A percentile compares a stretch with the other conserved stretches of the same genome.
Evolutionary conservation across 2,888 invertebrate genomes (phyloP).

Genomic region (Leptinotarsa haldemani): DNA sequence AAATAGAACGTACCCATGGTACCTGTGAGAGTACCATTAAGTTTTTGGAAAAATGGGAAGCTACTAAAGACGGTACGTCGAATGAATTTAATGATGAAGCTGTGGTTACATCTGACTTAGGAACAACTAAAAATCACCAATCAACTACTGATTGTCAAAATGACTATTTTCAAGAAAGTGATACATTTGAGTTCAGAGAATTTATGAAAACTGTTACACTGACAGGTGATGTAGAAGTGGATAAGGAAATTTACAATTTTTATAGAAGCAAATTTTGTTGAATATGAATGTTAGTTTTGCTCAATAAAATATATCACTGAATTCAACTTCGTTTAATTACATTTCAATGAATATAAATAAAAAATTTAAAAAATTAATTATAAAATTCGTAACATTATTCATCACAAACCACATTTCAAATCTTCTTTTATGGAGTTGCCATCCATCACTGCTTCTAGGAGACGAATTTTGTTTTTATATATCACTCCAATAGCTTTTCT

Average conservation of each 20-base stretch:
- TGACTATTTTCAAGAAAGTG: slow-evolving; percentile 34
- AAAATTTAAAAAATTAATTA: neutral
- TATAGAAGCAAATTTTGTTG: slow-evolving; percentile 60
- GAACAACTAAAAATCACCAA: neutral
- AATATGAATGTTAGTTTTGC: neutral
- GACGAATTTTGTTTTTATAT: slow-evolving; percentile 59
- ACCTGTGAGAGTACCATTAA: too few species aligned
- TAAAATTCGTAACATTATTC: slow-evolving; percentile 7
- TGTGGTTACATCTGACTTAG: too few species aligned
- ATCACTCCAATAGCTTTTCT: slow-evolving; percentile 62
- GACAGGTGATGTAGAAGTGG: slow-evolving; percentile 67
- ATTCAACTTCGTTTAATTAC: neutral
- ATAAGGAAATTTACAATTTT: slow-evolving; percentile 68
- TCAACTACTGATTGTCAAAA: neutral
- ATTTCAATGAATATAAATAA: slow-evolving; percentile 6
- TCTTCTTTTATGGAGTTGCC: slow-evolving; percentile 62
- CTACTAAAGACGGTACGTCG: too few species aligned
- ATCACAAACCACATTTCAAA: slow-evolving; percentile 53
- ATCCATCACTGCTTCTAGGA: slow-evolving; percentile 66
- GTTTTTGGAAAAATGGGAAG: too few species aligned
- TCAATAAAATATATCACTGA: neutral
- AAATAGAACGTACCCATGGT: too few species aligned
- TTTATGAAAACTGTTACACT: slow-evolving; percentile 64
- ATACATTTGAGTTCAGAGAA: slow-evolving; percentile 53
- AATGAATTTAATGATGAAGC: too few species aligned